phyloP scores from a whole-genome alignment of 2,888 invertebrate species.

The Cantharis lateralis region DNA sequence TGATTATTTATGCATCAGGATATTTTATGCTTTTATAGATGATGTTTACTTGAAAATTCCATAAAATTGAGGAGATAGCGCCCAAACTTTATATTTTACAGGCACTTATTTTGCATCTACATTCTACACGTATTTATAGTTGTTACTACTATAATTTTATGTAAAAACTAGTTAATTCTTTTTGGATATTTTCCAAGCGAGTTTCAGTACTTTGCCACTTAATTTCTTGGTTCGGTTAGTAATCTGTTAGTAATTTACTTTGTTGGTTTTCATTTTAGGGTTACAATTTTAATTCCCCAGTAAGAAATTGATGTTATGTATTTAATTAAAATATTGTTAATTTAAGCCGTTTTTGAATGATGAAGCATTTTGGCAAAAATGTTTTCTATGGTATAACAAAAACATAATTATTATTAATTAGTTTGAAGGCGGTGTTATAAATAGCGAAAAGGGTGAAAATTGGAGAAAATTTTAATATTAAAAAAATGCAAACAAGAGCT shows the following conservation, averaged over 20 bases:
- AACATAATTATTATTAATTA: not conserved
- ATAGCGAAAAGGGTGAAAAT: conserved; percentile 5
- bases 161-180: not conserved
- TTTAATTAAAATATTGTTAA: not conserved
- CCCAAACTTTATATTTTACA: not conserved
- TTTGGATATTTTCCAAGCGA: not conserved
- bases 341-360: not conserved
- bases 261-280: not conserved
- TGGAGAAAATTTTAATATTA: conserved; percentile 6
- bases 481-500: conserved; percentile 4
- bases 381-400: not conserved
- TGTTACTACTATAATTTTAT: not conserved
- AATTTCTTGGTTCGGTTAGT: not conserved
- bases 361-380: not conserved
- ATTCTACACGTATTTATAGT: not conserved
- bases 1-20: no score
- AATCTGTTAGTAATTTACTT: not conserved
- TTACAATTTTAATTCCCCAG: not conserved
- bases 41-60: not conserved
- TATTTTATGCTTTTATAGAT: not conserved
- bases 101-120: not conserved
- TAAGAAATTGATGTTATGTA: not conserved
- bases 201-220: not conserved
- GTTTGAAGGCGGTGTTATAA: not conserved
- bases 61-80: not conserved